These are phyloP conservation scores for Numida meleagris DNA, from an alignment of 2,113 vertebrate genomes.

Conservation along the genomic window DNA sequence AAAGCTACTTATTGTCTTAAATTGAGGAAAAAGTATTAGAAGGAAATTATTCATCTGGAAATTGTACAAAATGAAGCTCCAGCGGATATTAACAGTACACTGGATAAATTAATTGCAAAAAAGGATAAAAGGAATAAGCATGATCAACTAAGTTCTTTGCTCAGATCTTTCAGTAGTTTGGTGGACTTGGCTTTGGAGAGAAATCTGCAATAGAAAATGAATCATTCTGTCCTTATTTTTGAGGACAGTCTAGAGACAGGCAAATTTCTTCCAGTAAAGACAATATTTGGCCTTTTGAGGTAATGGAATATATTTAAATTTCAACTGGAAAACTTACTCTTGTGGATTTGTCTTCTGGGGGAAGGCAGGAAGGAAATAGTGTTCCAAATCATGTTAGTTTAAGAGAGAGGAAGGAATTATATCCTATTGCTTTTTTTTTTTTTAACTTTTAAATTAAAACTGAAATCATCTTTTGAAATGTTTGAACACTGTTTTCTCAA, in stretches of 20 bases:
- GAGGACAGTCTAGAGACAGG: background rate
- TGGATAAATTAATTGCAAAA: background rate
- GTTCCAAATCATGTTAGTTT: background rate
- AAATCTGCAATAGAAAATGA: background rate
- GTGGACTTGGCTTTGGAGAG: background rate
- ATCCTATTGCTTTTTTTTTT: background rate
- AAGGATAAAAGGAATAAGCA: background rate
- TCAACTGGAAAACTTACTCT: background rate
- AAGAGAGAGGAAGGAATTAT: background rate
- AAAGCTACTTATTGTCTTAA: background rate
- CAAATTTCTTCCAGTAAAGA: background rate
- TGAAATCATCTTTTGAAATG: background rate
- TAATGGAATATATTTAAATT: background rate
- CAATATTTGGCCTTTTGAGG: background rate
- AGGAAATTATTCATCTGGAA: background rate
- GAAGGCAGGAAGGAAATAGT: background rate
- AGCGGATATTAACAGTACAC: background rate
- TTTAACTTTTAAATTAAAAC: background rate
- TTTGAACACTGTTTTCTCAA: background rate
- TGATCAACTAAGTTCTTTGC: background rate
- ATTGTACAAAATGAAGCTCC: background rate
- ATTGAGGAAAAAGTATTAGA: background rate
- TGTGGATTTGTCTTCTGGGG: background rate
- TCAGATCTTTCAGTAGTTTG: background rate
- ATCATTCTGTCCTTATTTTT: background rate